Base-by-base conservation (phyloP, 1,140 invertebrate species). In the Carcinoscorpius rotundicauda region DNA sequence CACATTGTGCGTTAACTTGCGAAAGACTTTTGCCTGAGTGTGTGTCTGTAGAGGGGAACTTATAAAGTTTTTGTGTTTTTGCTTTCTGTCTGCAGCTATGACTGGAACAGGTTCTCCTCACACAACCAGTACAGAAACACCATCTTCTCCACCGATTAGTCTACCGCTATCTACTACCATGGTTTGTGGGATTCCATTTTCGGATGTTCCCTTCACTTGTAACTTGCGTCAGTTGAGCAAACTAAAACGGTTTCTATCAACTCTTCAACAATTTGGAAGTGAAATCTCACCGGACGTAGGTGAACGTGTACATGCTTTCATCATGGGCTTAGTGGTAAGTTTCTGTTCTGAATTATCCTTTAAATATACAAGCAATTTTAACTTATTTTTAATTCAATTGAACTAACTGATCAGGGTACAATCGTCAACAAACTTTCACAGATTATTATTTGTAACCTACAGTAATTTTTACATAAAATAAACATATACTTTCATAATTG, bases 201-300 rank as follows among this genome's bases (percentile, higher is more conserved):
- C 60, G 3, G 63, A 65, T 6, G 58, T 67, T 4, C 58, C 53
- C 3, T 53, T 64, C 3, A 55, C 62, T 11, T 10, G 56, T 61
- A 62, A 60, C 9, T 65, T 70, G 5, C 66, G 73, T 11, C 80
- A 81, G 64, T 75, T 81, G 5, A 76, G 73, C 70, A 93, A 95
- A 75, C 82, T 96, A 68, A 88, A 91, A 70, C 82, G 91, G 66
- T 92, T 97, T 73, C 82, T 97, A 0, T 89, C 89, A 8, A 94
- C 93, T 2, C 78, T 97, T 67, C 87, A 93, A 29, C 92, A 96
- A 76, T 94, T 96, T 77, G 91, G 90, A 0, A 84, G 83, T 58
- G 92, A 96, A 69, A 89, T 93, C 64, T 87, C 88, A 50, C 81
- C 85, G 0, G 92, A 96, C 65, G 87, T 88, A 4, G 91, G 92